Conservation (phyloP, 1,140 invertebrate species). For the Macrobrachium rosenbergii region DNA sequence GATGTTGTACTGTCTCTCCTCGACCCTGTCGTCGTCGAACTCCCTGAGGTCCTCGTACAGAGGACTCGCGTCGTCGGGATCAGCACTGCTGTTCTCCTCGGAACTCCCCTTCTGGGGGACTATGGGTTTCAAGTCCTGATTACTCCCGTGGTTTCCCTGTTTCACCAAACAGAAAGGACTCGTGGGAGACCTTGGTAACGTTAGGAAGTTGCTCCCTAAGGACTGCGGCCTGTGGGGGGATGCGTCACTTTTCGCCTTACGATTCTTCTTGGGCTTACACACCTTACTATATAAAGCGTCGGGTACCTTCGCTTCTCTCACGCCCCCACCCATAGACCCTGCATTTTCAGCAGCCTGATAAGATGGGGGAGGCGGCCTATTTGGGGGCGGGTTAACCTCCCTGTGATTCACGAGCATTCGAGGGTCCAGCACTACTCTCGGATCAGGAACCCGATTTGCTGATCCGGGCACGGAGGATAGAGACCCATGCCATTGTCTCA, state of each 20-base stretch:
- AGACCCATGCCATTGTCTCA: too few species aligned
- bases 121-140: slow-evolving; percentile 10
- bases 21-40: slow-evolving; percentile 50
- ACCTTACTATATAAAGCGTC: slow-evolving; percentile 55
- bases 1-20: slow-evolving; percentile 63
- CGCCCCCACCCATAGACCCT: neutral
- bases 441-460: too few species aligned
- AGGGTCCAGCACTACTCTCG: too few species aligned
- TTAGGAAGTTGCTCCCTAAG: neutral
- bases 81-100: neutral
- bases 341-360: too few species aligned
- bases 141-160: slow-evolving; percentile 17
- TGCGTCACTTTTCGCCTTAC: slow-evolving; percentile 7
- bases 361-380: too few species aligned
- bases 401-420: too few species aligned
- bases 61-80: slow-evolving; percentile 35
- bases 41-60: slow-evolving; percentile 64
- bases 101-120: neutral
- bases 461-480: too few species aligned
- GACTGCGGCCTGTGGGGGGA: neutral
- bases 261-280: slow-evolving; percentile 39
- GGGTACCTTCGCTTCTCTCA: neutral
- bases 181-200: neutral
- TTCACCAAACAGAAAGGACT: slow-evolving; percentile 10
- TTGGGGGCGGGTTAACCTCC: too few species aligned